Evolutionary conservation across 2,888 invertebrate genomes (phyloP).

Genomic region (Rhorus exstirpatorius): DNA sequence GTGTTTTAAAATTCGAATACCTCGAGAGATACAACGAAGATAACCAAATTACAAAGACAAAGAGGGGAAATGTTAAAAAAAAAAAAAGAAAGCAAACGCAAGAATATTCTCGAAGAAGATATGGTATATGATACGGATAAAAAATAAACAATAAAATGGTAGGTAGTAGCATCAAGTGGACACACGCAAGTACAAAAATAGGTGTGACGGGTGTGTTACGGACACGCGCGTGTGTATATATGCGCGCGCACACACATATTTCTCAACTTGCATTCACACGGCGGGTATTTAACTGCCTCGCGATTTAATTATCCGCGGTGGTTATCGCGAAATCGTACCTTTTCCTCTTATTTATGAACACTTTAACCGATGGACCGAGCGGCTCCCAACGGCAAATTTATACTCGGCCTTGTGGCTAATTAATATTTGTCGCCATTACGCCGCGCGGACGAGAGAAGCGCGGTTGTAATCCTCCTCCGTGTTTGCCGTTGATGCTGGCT

Average conservation of each 20-base stretch:
- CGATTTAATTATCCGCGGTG: constrained; percentile 79
- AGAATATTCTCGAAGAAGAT: constrained; percentile 41
- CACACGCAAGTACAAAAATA: constrained; percentile 12
- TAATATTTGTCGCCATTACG: constrained; percentile 84
- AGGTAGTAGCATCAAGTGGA: constrained; percentile 22
- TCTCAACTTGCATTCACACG: constrained; percentile 75
- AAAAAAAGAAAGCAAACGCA: constrained; percentile 18
- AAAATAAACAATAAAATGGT: constrained; percentile 41
- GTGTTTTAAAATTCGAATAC: constrained; percentile 55
- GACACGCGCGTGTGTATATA: constrained; percentile 15
- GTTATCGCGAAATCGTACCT: constrained; percentile 82
- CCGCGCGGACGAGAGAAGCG: constrained; percentile 65
- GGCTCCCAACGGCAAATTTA: constrained; percentile 72
- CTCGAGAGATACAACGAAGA: constrained; percentile 58
- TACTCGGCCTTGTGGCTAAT: constrained; percentile 79
- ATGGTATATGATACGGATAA: constrained; percentile 36
- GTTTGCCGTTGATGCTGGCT: constrained; percentile 30
- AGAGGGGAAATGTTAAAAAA: constrained; percentile 14
- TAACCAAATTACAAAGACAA: constrained; percentile 47
- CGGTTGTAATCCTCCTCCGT: constrained; percentile 43
- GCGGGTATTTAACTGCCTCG: constrained; percentile 78
- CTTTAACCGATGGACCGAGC: constrained; percentile 75
- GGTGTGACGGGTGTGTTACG: constrained; percentile 36
- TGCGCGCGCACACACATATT: constrained; percentile 71
- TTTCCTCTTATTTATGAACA: constrained; percentile 82